Conservation (phyloP, 2,113 vertebrate species). For the Notothenia rossii region DNA sequence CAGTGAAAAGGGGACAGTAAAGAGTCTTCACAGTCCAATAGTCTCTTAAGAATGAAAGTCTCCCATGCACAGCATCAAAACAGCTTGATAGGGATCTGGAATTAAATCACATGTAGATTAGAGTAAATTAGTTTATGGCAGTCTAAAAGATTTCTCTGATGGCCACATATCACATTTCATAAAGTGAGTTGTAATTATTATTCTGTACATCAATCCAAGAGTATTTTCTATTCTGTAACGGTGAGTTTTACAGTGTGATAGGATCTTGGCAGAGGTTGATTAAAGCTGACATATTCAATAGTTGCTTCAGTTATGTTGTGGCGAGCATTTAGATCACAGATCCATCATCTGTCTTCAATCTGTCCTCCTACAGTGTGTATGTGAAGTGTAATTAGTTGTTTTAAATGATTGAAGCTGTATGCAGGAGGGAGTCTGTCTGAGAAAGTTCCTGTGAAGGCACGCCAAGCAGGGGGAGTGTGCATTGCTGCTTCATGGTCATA, state of each 20-base stretch:
- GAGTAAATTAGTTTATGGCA: slow-evolving; percentile 22
- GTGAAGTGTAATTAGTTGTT: slow-evolving; percentile 63
- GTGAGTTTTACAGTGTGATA: slow-evolving; percentile 14
- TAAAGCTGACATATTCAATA: slow-evolving; percentile 29
- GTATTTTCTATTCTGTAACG: slow-evolving; percentile 4
- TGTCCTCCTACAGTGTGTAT: slow-evolving; percentile 36
- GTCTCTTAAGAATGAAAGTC: neutral
- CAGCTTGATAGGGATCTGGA: neutral
- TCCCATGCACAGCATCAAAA: neutral
- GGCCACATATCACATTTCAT: slow-evolving; percentile 21
- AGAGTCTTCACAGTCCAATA: neutral
- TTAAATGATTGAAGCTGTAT: slow-evolving; percentile 52
- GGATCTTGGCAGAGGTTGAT: slow-evolving; percentile 32
- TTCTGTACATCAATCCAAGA: neutral
- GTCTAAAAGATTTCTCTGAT: neutral
- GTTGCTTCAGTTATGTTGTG: slow-evolving; percentile 41
- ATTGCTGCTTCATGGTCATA: slow-evolving; percentile 3
- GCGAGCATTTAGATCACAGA: slow-evolving; percentile 62
- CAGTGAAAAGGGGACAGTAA: neutral
- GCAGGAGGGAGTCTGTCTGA: slow-evolving; percentile 25
- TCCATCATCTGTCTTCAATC: slow-evolving; percentile 71
- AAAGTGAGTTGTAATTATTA: slow-evolving; percentile 18
- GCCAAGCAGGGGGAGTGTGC: slow-evolving; percentile 2
- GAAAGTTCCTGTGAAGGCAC: slow-evolving; percentile 33
- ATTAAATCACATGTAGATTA: slow-evolving; percentile 17